phyloP scores from a whole-genome alignment of 2,888 invertebrate genomes.

The Ormyrus rosae region DNA sequence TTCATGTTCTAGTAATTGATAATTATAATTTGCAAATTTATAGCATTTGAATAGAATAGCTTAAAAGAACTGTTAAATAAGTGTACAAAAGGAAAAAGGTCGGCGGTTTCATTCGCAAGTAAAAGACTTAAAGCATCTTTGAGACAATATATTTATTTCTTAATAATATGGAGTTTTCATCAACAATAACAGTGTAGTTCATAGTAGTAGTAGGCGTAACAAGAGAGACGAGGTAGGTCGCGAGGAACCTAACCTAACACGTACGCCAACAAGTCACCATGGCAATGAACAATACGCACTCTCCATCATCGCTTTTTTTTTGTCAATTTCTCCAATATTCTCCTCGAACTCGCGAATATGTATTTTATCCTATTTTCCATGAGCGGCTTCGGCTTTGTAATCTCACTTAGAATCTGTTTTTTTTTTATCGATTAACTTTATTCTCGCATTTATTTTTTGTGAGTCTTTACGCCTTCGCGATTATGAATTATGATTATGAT shows the following conservation, averaged over 20 bases:
- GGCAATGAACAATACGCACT: conserved; percentile 56
- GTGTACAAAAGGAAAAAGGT: neutral
- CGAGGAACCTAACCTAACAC: conserved; percentile 70
- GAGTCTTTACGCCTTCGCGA: conserved; percentile 39
- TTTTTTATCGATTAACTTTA: conserved; percentile 36
- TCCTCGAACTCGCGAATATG: conserved; percentile 1
- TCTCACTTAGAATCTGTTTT: conserved; percentile 11
- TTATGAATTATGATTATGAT: conserved; percentile 49
- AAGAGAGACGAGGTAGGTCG: conserved; percentile 75
- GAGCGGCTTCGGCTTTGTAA: neutral
- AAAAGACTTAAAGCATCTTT: conserved; percentile 57
- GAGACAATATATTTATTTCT: conserved; percentile 76
- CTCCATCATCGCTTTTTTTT: conserved; percentile 37
- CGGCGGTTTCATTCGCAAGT: neutral
- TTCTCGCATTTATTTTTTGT: conserved; percentile 36
- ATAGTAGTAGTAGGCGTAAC: conserved; percentile 71
- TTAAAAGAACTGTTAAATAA: too few species aligned
- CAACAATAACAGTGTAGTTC: conserved; percentile 75
- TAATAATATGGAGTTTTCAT: conserved; percentile 74
- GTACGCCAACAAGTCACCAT: conserved; percentile 73
- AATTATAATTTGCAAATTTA: too few species aligned
- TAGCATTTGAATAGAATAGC: too few species aligned
- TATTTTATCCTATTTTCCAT: neutral
- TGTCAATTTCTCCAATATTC: conserved; percentile 14
- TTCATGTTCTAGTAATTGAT: too few species aligned